A percentile compares a stretch with the other conserved stretches of the same genome.
phyloP scores from a whole-genome alignment of 1,140 invertebrate genomes.

The Wasmannia auropunctata region DNA sequence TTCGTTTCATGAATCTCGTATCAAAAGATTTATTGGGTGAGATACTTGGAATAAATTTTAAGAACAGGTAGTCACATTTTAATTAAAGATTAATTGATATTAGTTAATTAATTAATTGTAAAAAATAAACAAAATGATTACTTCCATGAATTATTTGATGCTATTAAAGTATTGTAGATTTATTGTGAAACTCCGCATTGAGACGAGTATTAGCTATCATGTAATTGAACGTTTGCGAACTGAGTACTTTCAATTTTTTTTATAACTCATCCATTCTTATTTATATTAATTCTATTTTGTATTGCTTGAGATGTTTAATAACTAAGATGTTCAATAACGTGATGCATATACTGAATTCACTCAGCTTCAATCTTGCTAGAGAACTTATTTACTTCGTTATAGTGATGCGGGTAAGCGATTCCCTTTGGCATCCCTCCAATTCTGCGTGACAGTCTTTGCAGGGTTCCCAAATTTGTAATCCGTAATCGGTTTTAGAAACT shows the following conservation, averaged over 20 bases:
- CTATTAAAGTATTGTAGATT: neutral
- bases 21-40: neutral
- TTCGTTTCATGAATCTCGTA: neutral
- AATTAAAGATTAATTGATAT: neutral
- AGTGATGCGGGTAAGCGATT: slow-evolving; percentile 66
- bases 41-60: neutral
- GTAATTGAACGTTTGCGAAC: neutral
- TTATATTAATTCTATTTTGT: neutral
- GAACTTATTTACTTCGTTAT: slow-evolving; percentile 74
- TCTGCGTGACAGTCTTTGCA: slow-evolving; percentile 72
- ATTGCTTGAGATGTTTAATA: too few relatives aligned
- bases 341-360: neutral
- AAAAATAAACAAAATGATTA: too few relatives aligned
- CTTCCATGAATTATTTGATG: neutral
- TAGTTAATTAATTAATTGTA: neutral
- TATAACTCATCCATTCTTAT: neutral
- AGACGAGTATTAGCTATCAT: neutral
- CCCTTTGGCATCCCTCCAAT: slow-evolving; percentile 68
- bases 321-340: neutral
- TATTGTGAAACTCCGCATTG: neutral
- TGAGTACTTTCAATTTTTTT: neutral
- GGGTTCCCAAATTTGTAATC: slow-evolving; percentile 66
- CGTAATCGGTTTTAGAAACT: slow-evolving; percentile 36
- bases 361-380: neutral
- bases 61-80: neutral